A percentile compares a stretch with the other conserved stretches of the same genome.
phyloP scores from a whole-genome alignment of 2,113 vertebrate species.

The Gnathonemus echidnorhynchus region DNA sequence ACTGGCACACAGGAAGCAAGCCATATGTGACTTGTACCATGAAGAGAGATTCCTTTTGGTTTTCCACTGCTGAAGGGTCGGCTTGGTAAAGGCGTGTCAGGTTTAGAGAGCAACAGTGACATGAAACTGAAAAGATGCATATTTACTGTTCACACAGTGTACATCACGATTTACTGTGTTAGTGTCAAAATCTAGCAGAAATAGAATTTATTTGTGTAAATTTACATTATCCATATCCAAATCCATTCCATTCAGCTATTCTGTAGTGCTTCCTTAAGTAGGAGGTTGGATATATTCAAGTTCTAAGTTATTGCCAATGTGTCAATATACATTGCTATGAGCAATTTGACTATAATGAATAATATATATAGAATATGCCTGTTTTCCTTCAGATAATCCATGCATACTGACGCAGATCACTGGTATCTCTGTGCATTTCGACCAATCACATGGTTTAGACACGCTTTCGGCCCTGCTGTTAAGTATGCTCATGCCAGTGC shows the following conservation, averaged over 20 bases:
- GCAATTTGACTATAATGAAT: background rate
- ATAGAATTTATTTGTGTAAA: background rate
- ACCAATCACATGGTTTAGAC: background rate
- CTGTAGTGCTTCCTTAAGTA: background rate
- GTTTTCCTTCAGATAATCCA: background rate
- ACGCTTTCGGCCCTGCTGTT: background rate
- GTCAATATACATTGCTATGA: background rate
- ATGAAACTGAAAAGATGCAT: background rate
- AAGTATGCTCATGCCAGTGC: background rate
- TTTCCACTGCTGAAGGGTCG: background rate
- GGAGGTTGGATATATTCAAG: background rate
- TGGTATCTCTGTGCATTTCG: background rate
- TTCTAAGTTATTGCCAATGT: background rate
- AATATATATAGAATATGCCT: background rate
- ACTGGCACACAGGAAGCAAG: background rate
- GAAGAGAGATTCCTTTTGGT: background rate
- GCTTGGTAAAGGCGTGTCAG: background rate
- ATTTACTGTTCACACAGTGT: background rate
- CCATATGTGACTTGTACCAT: background rate
- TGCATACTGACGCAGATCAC: background rate
- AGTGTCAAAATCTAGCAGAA: background rate
- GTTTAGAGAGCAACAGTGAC: background rate
- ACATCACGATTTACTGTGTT: no score
- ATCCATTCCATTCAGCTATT: background rate
- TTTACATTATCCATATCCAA: background rate